Conservation (phyloP, 2,113 vertebrate species). For the Mixornis gularis region DNA sequence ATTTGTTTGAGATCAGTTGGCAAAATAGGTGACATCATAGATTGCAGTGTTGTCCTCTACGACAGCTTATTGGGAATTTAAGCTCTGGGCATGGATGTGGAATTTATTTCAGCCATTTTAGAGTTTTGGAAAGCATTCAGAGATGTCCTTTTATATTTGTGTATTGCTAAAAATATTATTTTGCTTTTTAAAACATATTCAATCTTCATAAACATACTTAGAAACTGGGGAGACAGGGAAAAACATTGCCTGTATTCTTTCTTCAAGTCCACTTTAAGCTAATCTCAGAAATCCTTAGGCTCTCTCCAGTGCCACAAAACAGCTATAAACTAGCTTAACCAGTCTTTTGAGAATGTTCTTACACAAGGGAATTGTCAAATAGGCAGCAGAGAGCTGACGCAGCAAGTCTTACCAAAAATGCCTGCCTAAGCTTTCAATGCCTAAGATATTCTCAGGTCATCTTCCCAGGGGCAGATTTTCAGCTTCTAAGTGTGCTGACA, state of each 20-base stretch:
- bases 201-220: background rate
- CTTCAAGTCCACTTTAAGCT: background rate
- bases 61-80: background rate
- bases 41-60: background rate
- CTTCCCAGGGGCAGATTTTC: background rate
- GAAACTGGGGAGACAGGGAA: background rate
- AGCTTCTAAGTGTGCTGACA: background rate
- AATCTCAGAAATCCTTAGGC: background rate
- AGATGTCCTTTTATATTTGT: background rate
- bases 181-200: background rate
- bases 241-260: background rate
- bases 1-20: background rate
- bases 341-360: constrained; percentile 4
- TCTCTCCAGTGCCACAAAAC: background rate
- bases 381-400: background rate
- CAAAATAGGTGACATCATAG: background rate
- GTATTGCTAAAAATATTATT: background rate
- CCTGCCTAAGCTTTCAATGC: background rate
- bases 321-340: constrained; percentile 2
- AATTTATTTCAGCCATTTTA: background rate
- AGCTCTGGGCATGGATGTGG: background rate
- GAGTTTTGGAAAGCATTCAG: background rate
- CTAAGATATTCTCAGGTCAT: background rate
- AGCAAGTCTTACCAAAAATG: background rate
- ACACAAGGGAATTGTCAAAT: constrained; percentile 15